Base-by-base conservation (phyloP, 2,797 vertebrate species). In the Muscicapa striata region DNA sequence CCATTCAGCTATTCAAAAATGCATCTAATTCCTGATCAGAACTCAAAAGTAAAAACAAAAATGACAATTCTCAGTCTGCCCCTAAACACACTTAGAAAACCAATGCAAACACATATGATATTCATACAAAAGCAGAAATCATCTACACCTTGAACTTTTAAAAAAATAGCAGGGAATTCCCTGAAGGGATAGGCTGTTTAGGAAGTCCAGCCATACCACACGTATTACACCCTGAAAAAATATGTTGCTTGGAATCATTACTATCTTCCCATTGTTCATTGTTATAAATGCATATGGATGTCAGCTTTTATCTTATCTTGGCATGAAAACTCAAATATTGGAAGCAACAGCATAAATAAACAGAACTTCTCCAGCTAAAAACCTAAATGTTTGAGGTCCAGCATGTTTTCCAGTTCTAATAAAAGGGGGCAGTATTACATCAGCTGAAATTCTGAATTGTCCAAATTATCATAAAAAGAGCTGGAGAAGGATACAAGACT, bases 351-450 rank as follows among this genome's bases (percentile, higher is more conserved):
- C 87, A 75, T 62, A 96, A 93, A 89, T 89, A 93, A 95, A 94
- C 67, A 87, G 62, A 82, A 73, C 87, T 91, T 84, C 59, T 81
- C 66, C 68, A 94, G 40, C 73, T 89, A 88, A 58, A 79, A 63
- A 75, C n/a, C 32, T 58, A 90, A 77, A 49, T 51, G 46, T 84
- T 93, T 87, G 54, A 92, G 67, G 82, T 92, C 90, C 81, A 86
- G 84, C 21, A 86, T 75, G 77, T 88, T 96, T 97, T 98, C 51
- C 80, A 84, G 76, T 97, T 96, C 90, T 87, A 97, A 94, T 97
- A 97, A 97, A 97, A 98, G 96, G 89, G 95, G 93, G 89, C 94
- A 97, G 95, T 97, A 85, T 96, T 96, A 97, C 82, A 97, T 96
- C 96, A 96, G 87, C 38, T 96, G 80, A 97, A 95, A 87, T 94